Percentiles rank a stretch among this genome's conserved stretches.
Conservation (phyloP, 2,888 invertebrate species). For the Drosophila anceps region DNA sequence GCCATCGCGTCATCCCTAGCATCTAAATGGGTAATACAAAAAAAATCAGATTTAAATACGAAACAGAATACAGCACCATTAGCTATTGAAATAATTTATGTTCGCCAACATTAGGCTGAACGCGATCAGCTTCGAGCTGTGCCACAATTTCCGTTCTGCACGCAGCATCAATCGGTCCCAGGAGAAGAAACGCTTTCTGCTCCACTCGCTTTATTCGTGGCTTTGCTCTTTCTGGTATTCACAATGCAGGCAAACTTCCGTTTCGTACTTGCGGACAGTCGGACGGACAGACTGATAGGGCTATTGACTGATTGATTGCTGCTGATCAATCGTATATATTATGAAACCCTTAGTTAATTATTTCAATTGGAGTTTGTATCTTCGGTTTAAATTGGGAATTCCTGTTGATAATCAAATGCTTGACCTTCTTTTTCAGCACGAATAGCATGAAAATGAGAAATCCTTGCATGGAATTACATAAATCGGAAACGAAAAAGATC, state of each 20-base stretch:
- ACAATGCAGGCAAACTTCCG: slow-evolving; percentile 82
- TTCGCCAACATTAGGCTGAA: slow-evolving; percentile 94
- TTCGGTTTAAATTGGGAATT: slow-evolving; percentile 31
- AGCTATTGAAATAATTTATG: too few relatives aligned
- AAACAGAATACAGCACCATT: too few relatives aligned
- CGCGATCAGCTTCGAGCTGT: slow-evolving; percentile 94
- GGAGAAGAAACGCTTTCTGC: slow-evolving; percentile 82
- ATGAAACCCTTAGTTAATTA: too few relatives aligned
- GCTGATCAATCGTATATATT: too few relatives aligned
- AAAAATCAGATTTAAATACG: too few relatives aligned
- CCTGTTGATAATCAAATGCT: slow-evolving; percentile 83
- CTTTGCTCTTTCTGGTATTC: slow-evolving; percentile 71
- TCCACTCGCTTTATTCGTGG: slow-evolving; percentile 84
- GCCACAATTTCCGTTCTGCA: slow-evolving; percentile 87
- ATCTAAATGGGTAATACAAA: too few relatives aligned
- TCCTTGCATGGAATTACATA: slow-evolving; percentile 88
- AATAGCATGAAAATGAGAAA: slow-evolving; percentile 88
- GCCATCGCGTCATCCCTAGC: background rate
- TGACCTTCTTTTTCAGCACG: slow-evolving; percentile 87
- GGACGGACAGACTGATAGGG: too few relatives aligned
- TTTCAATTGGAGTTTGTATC: too few relatives aligned
- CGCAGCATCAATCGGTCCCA: slow-evolving; percentile 79
- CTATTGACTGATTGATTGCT: too few relatives aligned
- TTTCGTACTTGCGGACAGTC: too few relatives aligned
- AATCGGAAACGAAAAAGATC: slow-evolving; percentile 86